Conservation (phyloP, 2,888 invertebrate species). For the Drosophila paramelanica region DNA sequence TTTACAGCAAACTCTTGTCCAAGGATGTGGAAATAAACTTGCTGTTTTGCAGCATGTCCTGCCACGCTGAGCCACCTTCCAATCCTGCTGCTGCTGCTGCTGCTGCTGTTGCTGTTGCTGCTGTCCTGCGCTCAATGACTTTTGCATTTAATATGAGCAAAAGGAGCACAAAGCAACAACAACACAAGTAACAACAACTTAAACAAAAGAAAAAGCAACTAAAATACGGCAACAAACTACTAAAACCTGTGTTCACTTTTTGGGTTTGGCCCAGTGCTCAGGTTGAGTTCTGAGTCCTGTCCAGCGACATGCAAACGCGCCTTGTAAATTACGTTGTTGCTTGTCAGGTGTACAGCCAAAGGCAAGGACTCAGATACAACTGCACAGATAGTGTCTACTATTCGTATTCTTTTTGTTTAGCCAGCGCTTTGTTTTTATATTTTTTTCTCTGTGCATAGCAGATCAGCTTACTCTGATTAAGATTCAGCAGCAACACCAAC, state of each 20-base stretch:
- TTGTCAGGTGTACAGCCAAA: conserved; percentile 48
- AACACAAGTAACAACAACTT: conserved; percentile 26
- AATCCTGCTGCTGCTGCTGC: conserved; percentile 9
- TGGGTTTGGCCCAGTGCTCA: conserved; percentile 28
- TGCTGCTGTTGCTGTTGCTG: no score
- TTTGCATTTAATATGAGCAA: conserved; percentile 79
- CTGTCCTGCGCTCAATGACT: conserved; percentile 78
- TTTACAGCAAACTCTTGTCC: conserved; percentile 81
- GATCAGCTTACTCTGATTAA: conserved; percentile 83
- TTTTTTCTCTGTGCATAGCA: conserved; percentile 73
- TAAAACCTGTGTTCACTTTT: conserved; percentile 23
- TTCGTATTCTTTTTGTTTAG: conserved; percentile 39
- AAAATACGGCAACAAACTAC: conserved; percentile 34
- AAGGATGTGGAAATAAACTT: conserved; percentile 80
- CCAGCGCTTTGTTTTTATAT: conserved; percentile 62
- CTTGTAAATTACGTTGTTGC: conserved; percentile 70
- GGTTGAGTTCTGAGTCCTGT: conserved; percentile 52
- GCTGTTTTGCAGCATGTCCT: conserved; percentile 66
- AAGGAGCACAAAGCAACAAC: conserved; percentile 46
- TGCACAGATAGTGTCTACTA: conserved; percentile 56
- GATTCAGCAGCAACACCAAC: conserved; percentile 66
- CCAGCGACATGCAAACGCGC: conserved; percentile 77
- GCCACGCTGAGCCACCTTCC: conserved; percentile 14
- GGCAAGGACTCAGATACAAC: conserved; percentile 45
- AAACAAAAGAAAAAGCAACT: conserved; percentile 23